These are phyloP conservation scores for Threskiornis aethiopicus DNA, from an alignment of 2,797 vertebrate species.

Conservation along the genomic window DNA sequence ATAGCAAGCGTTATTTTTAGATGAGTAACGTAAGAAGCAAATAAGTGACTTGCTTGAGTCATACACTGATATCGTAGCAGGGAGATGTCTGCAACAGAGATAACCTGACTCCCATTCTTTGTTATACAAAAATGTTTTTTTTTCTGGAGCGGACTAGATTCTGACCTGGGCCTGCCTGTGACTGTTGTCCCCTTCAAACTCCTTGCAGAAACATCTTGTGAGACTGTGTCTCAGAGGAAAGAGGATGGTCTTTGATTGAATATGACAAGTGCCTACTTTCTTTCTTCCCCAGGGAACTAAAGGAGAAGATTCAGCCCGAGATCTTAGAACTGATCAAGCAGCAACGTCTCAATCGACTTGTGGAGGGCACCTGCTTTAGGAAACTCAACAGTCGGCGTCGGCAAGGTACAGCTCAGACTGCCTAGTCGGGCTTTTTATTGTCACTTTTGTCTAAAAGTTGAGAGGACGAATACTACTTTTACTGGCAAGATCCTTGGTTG, in stretches of 20 bases:
- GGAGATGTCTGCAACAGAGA: neutral
- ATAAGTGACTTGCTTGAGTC: neutral
- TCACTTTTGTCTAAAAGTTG: neutral
- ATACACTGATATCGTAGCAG: neutral
- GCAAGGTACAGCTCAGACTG: conserved; percentile 83
- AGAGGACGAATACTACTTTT: neutral
- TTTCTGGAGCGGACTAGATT: neutral
- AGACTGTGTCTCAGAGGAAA: neutral
- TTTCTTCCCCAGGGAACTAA: conserved; percentile 86
- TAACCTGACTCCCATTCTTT: neutral
- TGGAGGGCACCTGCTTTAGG: conserved; percentile 98
- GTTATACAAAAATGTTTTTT: neutral
- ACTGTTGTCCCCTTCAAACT: neutral
- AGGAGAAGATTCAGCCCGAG: conserved; percentile 99
- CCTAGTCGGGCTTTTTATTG: neutral
- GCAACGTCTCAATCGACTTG: conserved; percentile 95
- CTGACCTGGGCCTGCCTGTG: neutral
- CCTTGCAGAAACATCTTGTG: neutral
- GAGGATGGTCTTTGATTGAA: neutral
- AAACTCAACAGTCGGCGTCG: conserved; percentile 96
- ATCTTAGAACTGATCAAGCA: conserved; percentile 99
- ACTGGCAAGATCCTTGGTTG: neutral
- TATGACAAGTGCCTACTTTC: conserved; percentile 30
- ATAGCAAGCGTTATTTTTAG: neutral
- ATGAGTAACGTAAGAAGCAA: neutral